phyloP scores from a whole-genome alignment of 2,888 invertebrate species.

The Apotomis turbidana region DNA sequence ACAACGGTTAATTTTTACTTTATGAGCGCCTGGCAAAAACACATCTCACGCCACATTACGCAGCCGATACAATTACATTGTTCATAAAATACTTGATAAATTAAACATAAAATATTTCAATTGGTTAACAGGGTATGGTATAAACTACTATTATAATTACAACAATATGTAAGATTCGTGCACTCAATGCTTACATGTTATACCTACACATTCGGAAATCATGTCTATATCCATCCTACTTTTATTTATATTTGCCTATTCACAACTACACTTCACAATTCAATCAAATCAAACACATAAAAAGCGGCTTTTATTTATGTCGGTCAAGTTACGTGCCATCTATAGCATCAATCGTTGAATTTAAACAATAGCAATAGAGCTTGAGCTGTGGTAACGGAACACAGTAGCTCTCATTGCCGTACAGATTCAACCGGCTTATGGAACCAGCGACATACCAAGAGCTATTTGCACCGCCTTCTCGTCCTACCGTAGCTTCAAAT shows the following conservation, averaged over 20 bases:
- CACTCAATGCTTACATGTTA: no score
- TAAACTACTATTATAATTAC: no score
- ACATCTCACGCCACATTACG: not conserved
- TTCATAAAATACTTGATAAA: not conserved
- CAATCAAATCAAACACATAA: no score
- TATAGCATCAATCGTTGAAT: not conserved
- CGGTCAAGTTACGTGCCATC: no score
- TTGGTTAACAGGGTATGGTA: no score
- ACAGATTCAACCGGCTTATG: not conserved
- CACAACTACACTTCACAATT: no score
- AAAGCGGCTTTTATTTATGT: no score
- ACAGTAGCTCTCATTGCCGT: slow-evolving; percentile 8
- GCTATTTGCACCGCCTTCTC: slow-evolving; percentile 29
- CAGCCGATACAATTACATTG: not conserved
- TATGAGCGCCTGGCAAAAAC: slow-evolving; percentile 2
- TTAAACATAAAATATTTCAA: not conserved
- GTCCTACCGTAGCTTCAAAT: slow-evolving; percentile 89
- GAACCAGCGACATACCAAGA: not conserved
- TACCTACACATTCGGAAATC: no score
- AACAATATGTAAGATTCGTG: no score
- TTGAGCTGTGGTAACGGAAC: not conserved
- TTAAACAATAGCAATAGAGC: slow-evolving; percentile 11
- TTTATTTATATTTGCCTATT: no score
- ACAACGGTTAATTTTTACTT: slow-evolving; percentile 10
- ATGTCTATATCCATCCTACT: no score